These are phyloP conservation scores for Notolepis coatsorum DNA, from an alignment of 2,797 vertebrate species.

Conservation along the genomic window DNA sequence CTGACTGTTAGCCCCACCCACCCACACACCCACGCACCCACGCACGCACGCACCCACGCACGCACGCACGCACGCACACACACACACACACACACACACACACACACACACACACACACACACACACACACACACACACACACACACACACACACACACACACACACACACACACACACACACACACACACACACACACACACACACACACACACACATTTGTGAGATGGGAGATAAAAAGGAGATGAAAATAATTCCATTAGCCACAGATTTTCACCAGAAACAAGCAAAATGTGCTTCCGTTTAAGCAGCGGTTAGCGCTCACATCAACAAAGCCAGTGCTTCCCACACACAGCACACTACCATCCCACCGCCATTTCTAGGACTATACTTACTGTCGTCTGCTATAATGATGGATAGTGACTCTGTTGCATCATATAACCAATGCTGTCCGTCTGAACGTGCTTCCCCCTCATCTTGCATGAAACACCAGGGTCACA, in stretches of 20 bases:
- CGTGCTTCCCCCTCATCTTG: too few species aligned
- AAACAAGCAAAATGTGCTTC: slow-evolving; percentile 40
- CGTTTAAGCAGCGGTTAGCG: slow-evolving; percentile 39
- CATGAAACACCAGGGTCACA: background rate
- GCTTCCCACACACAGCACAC: slow-evolving; percentile 57
- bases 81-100: too few species aligned
- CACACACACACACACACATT: background rate
- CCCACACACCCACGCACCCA: too few species aligned
- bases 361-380: slow-evolving; percentile 46
- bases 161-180: background rate
- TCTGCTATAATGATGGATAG: background rate
- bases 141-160: background rate
- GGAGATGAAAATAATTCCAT: slow-evolving; percentile 41
- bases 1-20: too few species aligned
- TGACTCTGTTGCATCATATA: background rate
- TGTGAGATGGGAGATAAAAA: background rate
- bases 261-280: slow-evolving; percentile 43
- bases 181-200: background rate
- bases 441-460: too few species aligned
- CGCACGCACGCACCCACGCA: too few species aligned
- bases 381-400: slow-evolving; percentile 61
- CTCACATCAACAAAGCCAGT: slow-evolving; percentile 42
- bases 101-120: slow-evolving; percentile 18
- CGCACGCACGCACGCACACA: too few species aligned
- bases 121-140: background rate